A percentile compares a stretch with the other conserved stretches of the same genome.
These are phyloP conservation scores for Peromyscus maniculatus DNA, from an alignment of 2,113 vertebrate genomes.

Conservation along the genomic window DNA sequence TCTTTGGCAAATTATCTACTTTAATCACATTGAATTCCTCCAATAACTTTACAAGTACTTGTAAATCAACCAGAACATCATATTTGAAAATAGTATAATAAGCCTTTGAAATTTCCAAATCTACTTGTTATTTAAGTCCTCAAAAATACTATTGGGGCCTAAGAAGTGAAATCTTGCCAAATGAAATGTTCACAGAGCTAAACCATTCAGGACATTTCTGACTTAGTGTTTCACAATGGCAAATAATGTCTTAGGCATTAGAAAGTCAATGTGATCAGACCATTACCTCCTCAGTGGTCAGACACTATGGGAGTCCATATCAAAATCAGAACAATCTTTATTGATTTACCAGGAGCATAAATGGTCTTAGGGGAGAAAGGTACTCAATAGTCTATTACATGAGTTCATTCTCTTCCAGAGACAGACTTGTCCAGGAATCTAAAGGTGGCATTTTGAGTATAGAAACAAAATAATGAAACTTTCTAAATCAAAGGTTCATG, in stretches of 20 bases:
- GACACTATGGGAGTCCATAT: not conserved
- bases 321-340: slow-evolving; percentile 43
- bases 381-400: slow-evolving; percentile 17
- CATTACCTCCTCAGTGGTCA: not conserved
- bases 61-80: not conserved
- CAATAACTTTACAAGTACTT: not conserved
- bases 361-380: not conserved
- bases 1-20: not conserved
- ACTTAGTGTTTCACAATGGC: slow-evolving; percentile 5
- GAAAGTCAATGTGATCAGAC: not conserved
- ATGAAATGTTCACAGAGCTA: not conserved
- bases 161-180: not conserved
- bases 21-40: not conserved
- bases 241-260: not conserved
- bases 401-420: not conserved
- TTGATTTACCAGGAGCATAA: not conserved
- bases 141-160: not conserved
- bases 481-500: not conserved
- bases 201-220: not conserved
- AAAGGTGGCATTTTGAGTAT: not conserved
- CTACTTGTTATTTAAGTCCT: not conserved
- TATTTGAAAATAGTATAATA: not conserved
- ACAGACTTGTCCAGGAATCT: not conserved
- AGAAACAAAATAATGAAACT: not conserved
- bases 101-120: not conserved